Evolutionary conservation across 2,888 invertebrate genomes (phyloP).

Genomic region (Andrena chrysosceles): DNA sequence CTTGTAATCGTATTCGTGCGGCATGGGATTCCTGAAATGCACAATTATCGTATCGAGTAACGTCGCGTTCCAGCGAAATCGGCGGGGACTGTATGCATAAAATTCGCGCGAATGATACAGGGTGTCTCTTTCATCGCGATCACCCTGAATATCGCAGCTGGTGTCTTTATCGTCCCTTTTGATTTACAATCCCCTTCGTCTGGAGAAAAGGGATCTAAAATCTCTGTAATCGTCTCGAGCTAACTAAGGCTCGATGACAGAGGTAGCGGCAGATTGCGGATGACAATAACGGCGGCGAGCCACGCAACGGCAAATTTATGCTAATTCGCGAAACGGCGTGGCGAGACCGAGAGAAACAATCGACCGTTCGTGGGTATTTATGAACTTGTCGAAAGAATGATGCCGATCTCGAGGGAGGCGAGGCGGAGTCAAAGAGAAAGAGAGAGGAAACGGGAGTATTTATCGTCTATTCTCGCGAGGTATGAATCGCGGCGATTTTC

Average conservation of each 20-base stretch:
- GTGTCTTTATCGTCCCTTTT: neutral
- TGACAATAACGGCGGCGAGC: neutral
- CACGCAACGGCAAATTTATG: constrained; percentile 6
- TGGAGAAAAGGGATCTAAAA: neutral
- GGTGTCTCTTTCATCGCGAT: neutral
- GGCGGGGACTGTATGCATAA: neutral
- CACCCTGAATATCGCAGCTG: neutral
- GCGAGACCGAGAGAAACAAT: constrained; percentile 20
- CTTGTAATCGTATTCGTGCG: neutral
- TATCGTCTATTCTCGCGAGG: constrained; percentile 16
- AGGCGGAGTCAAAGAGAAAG: too few relatives aligned
- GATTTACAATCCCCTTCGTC: neutral
- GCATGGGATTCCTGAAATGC: constrained; percentile 33
- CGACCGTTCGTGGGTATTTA: constrained; percentile 33
- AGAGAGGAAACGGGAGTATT: constrained; percentile 6
- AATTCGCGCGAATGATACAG: neutral
- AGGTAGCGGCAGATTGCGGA: neutral
- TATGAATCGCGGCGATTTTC: neutral
- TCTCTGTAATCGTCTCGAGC: neutral
- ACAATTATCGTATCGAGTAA: constrained; percentile 19
- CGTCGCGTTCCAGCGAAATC: constrained; percentile 20
- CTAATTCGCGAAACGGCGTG: constrained; percentile 12
- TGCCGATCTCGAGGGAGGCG: constrained; percentile 1
- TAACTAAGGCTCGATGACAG: neutral
- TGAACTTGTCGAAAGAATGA: constrained; percentile 19